Evolutionary conservation across 2,113 vertebrate species (phyloP), one percentile per base, ranked within the genome.

Genomic region (Myiopsitta monachus): DNA sequence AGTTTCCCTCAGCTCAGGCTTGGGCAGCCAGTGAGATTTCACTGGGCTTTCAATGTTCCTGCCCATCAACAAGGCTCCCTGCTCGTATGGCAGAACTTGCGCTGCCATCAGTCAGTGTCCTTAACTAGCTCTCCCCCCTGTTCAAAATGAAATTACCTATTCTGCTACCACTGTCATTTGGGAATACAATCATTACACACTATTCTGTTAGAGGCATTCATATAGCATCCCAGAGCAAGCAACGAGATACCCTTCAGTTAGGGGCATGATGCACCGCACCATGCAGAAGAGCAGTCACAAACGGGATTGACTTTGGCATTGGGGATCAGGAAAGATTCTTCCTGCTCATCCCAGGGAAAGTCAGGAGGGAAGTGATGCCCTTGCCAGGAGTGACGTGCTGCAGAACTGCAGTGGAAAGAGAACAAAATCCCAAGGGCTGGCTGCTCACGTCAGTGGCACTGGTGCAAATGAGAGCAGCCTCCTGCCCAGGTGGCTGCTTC

Each of bases 181-280:
- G 51, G 31, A 49, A 61, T 5, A 7, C 67, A n/a, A 6, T 38
- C 51, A 26, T 11, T 27, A 11, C 41, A 7, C 4, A 0, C 2
- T 5, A 1, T 63, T 19, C 19, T 38, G 6, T 63, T 43, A 46
- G 67, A 44, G 73, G 66, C 38, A 7, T 43, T 63, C 4, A 41
- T 28, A 11, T 1, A 30, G 51, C 2, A 24, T 5, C n/a, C 43
- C 61, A 41, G 66, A 41, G 46, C 44, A 10, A 28, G 70, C 0
- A 7, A 5, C 14, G 21, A 4, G 28, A 0, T 9, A 4, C 21
- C 30, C 47, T 27, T 16, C 62, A 4, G 68, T 36, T 36, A 8
- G 22, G 61, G 72, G 4, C 1, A 7, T 0, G 61, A 57, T 55
- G 31, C 23, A 4, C 17, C 24, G 2, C 19, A 4, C 16, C 4